Evolutionary conservation across 2,888 invertebrate genomes (phyloP).

Genomic region (Dasysyrphus tricinctus): DNA sequence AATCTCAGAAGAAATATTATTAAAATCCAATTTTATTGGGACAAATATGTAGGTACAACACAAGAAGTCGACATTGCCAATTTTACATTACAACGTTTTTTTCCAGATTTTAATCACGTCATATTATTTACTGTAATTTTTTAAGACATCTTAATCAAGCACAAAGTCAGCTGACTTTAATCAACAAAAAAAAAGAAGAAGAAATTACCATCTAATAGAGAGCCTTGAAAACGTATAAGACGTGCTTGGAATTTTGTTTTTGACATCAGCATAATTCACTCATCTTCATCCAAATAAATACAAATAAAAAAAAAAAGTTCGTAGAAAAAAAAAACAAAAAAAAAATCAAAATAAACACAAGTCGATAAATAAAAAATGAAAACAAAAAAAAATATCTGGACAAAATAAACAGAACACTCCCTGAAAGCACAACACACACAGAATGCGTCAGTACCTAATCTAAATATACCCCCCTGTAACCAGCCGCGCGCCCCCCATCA

Average conservation of each 20-base stretch:
- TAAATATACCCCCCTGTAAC: background rate
- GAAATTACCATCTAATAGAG: conserved; percentile 23
- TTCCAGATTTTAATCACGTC: background rate
- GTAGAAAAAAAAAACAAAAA: background rate
- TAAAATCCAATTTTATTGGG: too few relatives aligned
- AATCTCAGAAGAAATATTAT: too few relatives aligned
- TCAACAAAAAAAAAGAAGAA: background rate
- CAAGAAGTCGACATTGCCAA: too few relatives aligned
- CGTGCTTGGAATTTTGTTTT: conserved; percentile 68
- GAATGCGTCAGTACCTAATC: conserved; percentile 33
- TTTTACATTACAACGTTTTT: too few relatives aligned
- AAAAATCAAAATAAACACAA: conserved; percentile 18
- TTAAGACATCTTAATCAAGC: background rate
- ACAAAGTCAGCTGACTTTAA: background rate
- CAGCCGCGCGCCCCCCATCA: background rate
- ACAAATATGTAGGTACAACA: too few relatives aligned
- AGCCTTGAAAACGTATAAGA: conserved; percentile 61
- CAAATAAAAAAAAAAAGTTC: background rate
- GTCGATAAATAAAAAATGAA: conserved; percentile 3
- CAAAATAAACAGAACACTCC: conserved; percentile 65
- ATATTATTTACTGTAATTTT: background rate
- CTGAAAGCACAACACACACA: conserved; percentile 14
- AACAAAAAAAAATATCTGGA: conserved; percentile 24
- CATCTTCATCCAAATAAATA: conserved; percentile 16
- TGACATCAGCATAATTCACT: conserved; percentile 68